Conservation (phyloP, 2,888 invertebrate species). For the Alcis repandata region DNA sequence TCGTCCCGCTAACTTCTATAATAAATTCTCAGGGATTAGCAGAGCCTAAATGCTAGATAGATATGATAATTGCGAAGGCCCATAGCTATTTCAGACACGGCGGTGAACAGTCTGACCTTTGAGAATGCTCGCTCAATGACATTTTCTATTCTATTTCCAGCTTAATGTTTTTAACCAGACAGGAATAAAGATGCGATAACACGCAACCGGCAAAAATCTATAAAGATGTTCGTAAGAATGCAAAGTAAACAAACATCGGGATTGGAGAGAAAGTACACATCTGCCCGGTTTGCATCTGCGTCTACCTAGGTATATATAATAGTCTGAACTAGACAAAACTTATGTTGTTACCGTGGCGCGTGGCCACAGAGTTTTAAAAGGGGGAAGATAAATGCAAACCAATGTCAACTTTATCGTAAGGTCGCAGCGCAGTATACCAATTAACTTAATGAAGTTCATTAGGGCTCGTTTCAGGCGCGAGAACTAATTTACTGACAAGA, state of each 20-base stretch:
- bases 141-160: conserved; percentile 36
- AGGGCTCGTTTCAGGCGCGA: conserved; percentile 23
- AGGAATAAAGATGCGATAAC: conserved; percentile 4
- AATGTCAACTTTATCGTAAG: conserved; percentile 8
- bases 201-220: conserved; percentile 7
- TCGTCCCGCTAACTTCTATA: conserved; percentile 6
- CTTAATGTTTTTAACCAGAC: conserved; percentile 13
- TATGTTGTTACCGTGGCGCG: not conserved
- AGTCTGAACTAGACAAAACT: not conserved
- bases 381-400: not conserved
- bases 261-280: not conserved
- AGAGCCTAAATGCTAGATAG: not conserved
- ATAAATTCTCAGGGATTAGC: not conserved
- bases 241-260: not conserved
- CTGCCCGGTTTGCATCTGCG: not conserved
- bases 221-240: not conserved
- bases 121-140: conserved; percentile 31
- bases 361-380: not conserved
- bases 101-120: conserved; percentile 27
- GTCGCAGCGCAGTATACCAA: conserved; percentile 12
- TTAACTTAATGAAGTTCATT: conserved; percentile 32
- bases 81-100: conserved; percentile 25
- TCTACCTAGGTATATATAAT: too few species aligned
- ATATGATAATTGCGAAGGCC: conserved; percentile 1
- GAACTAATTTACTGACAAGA: conserved; percentile 35